These are phyloP conservation scores for Listrodromus nycthemerus DNA, from an alignment of 2,888 invertebrate genomes.

Conservation along the genomic window DNA sequence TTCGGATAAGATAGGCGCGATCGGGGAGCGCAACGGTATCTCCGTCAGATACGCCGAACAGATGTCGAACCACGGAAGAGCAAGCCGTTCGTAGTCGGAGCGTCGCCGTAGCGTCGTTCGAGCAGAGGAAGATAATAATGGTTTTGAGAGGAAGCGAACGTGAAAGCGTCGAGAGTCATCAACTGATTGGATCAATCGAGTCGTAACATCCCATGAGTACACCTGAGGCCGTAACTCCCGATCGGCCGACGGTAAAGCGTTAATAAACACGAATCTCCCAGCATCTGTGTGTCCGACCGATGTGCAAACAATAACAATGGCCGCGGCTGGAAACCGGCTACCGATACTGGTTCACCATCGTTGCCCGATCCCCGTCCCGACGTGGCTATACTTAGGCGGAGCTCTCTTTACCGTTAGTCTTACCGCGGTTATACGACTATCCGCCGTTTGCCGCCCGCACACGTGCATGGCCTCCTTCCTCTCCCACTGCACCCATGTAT, in stretches of 20 bases:
- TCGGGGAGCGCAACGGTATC: background rate
- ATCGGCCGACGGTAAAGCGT: conserved; percentile 73
- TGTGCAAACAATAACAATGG: conserved; percentile 82
- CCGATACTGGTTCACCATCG: conserved; percentile 40
- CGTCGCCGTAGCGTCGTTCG: conserved; percentile 6
- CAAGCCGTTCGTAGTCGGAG: background rate
- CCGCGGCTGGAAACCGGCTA: conserved; percentile 71
- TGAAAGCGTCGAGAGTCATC: conserved; percentile 43
- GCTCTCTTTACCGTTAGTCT: conserved; percentile 38
- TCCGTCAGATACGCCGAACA: conserved; percentile 37
- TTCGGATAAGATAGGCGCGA: conserved; percentile 65
- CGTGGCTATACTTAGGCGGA: conserved; percentile 64
- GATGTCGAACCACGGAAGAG: conserved; percentile 52
- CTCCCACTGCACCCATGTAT: conserved; percentile 25
- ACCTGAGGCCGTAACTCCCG: conserved; percentile 81
- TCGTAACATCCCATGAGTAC: conserved; percentile 76
- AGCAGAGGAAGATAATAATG: conserved; percentile 54
- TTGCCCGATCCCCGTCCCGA: conserved; percentile 48
- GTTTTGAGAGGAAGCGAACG: background rate
- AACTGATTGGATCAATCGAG: conserved; percentile 73
- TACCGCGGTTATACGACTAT: conserved; percentile 57
- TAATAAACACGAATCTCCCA: conserved; percentile 76
- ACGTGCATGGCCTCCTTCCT: conserved; percentile 44
- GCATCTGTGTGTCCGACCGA: conserved; percentile 74
- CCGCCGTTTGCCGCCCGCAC: conserved; percentile 51